These are phyloP conservation scores for Aplysina aerophoba DNA, from an alignment of 37 sponge, comb jelly and placozoan species.

Conservation along the genomic window DNA sequence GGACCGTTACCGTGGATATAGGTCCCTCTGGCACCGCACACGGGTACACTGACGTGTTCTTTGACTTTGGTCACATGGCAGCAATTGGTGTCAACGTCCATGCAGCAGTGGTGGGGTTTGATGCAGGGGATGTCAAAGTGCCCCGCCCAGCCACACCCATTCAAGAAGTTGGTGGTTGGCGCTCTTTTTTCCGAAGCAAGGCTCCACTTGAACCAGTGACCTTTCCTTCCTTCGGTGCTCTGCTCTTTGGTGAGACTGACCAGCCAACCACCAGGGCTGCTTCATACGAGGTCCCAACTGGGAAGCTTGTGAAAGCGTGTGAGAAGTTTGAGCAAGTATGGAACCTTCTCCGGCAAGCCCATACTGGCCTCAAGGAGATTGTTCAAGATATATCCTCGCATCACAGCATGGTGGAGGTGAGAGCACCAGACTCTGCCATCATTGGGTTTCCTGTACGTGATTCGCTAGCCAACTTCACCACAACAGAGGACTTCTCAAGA, in stretches of 20 bases:
- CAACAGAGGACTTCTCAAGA: background rate
- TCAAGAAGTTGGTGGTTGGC: background rate
- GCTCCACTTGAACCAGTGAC: background rate
- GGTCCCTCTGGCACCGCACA: constrained; percentile 71
- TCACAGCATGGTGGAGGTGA: background rate
- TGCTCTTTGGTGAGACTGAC: background rate
- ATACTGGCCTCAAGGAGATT: background rate
- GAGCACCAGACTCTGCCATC: background rate
- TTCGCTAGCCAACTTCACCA: background rate
- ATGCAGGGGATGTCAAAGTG: constrained; percentile 20
- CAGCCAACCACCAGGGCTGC: background rate
- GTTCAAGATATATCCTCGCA: background rate
- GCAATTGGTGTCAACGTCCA: constrained; percentile 82
- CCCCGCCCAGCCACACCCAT: background rate
- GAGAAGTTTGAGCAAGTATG: constrained; percentile 1
- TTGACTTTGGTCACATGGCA: constrained; percentile 80
- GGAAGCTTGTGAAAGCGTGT: background rate
- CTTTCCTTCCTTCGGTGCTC: background rate
- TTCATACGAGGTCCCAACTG: background rate
- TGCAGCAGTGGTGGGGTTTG: constrained; percentile 61
- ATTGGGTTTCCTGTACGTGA: background rate
- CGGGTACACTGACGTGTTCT: constrained; percentile 67
- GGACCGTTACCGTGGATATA: constrained; percentile 41
- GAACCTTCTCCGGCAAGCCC: background rate
- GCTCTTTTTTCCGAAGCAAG: background rate